phyloP scores from a whole-genome alignment of 2,888 invertebrate genomes.

The Morpho helenor region DNA sequence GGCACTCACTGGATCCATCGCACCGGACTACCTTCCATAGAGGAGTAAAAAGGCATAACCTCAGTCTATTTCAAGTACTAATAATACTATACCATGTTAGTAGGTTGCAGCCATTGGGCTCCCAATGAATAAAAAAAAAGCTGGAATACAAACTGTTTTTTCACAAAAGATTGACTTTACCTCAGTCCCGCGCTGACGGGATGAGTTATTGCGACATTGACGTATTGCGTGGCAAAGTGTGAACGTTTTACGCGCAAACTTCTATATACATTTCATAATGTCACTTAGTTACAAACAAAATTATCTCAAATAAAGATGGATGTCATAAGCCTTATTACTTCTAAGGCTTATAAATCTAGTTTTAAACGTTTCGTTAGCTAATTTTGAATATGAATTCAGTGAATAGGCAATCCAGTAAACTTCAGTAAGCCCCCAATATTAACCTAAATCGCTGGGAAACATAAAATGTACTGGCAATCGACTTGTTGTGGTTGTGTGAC shows the following conservation, averaged over 20 bases:
- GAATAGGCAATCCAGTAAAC: too few species aligned
- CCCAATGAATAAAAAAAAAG: too few species aligned
- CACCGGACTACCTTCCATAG: too few species aligned
- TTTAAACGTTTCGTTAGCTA: too few species aligned
- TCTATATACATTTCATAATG: conserved; percentile 18
- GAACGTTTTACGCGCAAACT: conserved; percentile 17
- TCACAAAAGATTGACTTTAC: conserved; percentile 14
- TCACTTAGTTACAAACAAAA: conserved; percentile 15
- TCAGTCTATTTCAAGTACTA: neutral
- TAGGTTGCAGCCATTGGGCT: too few species aligned
- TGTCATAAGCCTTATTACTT: conserved; percentile 2
- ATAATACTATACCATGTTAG: neutral
- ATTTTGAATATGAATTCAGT: too few species aligned
- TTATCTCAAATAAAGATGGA: conserved; percentile 17
- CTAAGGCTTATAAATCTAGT: neutral
- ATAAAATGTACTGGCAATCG: too few species aligned
- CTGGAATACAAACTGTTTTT: neutral
- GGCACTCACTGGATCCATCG: too few species aligned
- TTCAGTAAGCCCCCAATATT: too few species aligned
- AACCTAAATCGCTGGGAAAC: too few species aligned
- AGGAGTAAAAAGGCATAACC: too few species aligned
- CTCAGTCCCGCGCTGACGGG: conserved; percentile 10
- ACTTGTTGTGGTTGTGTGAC: too few species aligned
- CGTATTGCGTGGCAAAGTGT: conserved; percentile 22
- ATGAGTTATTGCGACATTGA: conserved; percentile 26